Evolutionary conservation across 2,797 vertebrate species (phyloP).

Genomic region (Coregonus suidteri): DNA sequence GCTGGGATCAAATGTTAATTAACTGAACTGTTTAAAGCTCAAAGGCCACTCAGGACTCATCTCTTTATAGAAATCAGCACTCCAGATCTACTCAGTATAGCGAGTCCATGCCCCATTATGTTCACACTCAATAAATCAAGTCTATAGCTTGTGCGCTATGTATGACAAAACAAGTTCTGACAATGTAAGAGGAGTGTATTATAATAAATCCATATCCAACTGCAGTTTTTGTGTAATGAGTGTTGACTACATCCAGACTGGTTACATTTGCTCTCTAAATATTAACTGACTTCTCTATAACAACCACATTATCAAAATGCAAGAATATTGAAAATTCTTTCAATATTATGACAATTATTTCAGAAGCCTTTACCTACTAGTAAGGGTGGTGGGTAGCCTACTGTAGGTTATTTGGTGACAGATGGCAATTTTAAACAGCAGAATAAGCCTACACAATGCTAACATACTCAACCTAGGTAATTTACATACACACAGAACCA

Average conservation of each 20-base stretch:
- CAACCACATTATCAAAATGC: background rate
- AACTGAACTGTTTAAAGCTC: conserved; percentile 72
- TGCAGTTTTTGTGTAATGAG: background rate
- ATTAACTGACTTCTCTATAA: background rate
- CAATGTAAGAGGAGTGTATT: conserved; percentile 26
- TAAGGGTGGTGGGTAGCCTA: background rate
- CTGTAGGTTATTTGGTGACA: background rate
- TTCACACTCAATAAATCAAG: conserved; percentile 65
- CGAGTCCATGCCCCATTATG: conserved; percentile 58
- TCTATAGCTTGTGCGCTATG: conserved; percentile 42
- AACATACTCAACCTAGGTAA: background rate
- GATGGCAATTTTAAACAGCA: background rate
- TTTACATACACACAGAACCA: background rate
- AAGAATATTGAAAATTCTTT: background rate
- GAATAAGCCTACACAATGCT: conserved; percentile 12
- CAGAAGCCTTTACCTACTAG: background rate
- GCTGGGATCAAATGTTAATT: conserved; percentile 75
- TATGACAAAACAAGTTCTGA: conserved; percentile 36
- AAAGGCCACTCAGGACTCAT: conserved; percentile 69
- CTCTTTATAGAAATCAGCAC: conserved; percentile 61
- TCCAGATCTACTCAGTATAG: conserved; percentile 48
- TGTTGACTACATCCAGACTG: background rate
- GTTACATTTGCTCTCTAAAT: background rate
- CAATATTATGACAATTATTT: background rate
- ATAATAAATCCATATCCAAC: background rate